Evolutionary conservation across 2,113 vertebrate genomes (phyloP), one percentile per base, ranked within the genome.

Genomic region (Nyctereutes procyonoides): DNA sequence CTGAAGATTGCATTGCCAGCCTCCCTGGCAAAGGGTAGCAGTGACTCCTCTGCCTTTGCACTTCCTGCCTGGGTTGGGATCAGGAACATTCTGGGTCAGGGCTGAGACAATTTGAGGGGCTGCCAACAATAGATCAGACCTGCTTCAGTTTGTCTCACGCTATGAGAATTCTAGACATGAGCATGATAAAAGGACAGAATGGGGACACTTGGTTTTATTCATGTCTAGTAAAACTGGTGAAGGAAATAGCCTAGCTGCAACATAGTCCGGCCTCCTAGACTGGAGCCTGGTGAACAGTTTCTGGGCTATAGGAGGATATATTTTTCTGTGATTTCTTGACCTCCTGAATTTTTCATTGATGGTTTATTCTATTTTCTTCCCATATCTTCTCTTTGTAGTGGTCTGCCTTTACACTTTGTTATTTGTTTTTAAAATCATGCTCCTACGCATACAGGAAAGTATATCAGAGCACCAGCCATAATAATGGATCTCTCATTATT

Each of bases 371-470:
- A 22, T 58, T 92, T 89, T 82, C 20, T 77, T 80, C 28, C 30
- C 24, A 35, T 65, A 28, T 69, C 43, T 58, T 73, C 35, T 86
- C 62, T 63, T 90, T 60, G 76, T 63, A 65, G 69, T 89, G 62
- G 58, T 81, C 51, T 77, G 60, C 88, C 53, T 60, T 93, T 88
- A 81, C 0, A 22, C 35, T 89, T 80, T 55, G 6, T 43, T 76
- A 71, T 81, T 95, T 95, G 62, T 71, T 89, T 85, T 93, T 73
- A 53, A 93, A 88, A 73, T 91, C 43, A 76, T 93, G 63, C 1
- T 94, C 53, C 53, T 8, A 71, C n/a, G 73, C 19, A 55, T 32
- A 53, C 5, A 88, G 48, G 32, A 91, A 71, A 89, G 96, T 65
- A 85, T 88, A 96, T 67, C 69, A 95, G 2, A 77, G 16, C 19